A percentile compares a stretch with the other conserved stretches of the same genome.
phyloP scores from a whole-genome alignment of 2,888 invertebrate species.

The Auanema sp. region DNA sequence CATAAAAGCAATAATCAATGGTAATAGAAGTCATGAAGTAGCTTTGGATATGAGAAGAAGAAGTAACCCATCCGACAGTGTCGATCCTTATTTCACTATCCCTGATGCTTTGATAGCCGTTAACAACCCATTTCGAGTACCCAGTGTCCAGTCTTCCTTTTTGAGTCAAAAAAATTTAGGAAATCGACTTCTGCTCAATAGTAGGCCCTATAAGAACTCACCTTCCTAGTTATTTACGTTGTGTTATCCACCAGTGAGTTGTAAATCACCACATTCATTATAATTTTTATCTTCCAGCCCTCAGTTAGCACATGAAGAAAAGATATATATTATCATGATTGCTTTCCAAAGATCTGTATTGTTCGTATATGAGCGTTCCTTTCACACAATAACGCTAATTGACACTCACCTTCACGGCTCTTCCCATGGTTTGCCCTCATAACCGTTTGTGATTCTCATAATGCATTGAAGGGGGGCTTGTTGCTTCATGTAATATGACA shows the following conservation, averaged over 20 bases:
- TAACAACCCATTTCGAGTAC: too few relatives aligned
- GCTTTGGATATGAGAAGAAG: too few relatives aligned
- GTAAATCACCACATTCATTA: neutral
- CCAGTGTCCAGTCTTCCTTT: too few relatives aligned
- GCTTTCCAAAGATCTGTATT: slow-evolving; percentile 12
- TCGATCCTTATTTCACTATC: too few relatives aligned
- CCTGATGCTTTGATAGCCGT: too few relatives aligned
- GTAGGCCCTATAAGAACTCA: neutral
- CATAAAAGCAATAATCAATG: too few relatives aligned
- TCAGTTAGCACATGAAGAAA: neutral
- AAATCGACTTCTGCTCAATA: slow-evolving; percentile 13
- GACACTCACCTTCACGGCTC: slow-evolving; percentile 14
- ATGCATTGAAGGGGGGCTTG: too few relatives aligned
- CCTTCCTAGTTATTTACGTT: slow-evolving; percentile 10
- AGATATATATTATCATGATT: slow-evolving; percentile 15
- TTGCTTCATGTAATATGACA: too few relatives aligned
- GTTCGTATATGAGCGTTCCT: slow-evolving; percentile 10
- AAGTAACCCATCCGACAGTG: too few relatives aligned
- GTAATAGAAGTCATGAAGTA: too few relatives aligned
- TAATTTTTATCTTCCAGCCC: slow-evolving; percentile 9
- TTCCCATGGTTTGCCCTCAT: neutral
- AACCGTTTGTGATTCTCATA: neutral
- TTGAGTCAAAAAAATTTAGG: too few relatives aligned
- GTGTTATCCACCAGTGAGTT: slow-evolving; percentile 8
- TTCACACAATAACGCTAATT: slow-evolving; percentile 2